Conservation (phyloP, 2,113 vertebrate species). For the Rhipidura dahli region DNA sequence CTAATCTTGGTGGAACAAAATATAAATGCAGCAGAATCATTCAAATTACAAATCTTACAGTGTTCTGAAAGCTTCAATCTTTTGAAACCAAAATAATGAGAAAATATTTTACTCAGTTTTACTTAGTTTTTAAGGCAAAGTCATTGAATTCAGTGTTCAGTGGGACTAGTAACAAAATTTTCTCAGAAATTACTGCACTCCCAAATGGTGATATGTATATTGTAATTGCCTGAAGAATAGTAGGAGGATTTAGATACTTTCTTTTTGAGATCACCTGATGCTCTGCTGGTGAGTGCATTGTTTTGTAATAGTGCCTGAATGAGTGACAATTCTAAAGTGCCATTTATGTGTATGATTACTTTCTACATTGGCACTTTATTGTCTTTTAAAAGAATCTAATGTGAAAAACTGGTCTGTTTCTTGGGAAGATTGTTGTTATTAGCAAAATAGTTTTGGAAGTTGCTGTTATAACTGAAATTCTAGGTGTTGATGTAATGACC, state of each 20-base stretch:
- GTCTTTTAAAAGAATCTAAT: background rate
- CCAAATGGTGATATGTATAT: background rate
- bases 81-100: background rate
- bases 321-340: background rate
- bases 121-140: background rate
- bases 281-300: background rate
- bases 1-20: background rate
- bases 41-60: background rate
- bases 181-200: background rate
- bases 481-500: background rate
- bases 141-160: background rate
- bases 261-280: background rate
- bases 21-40: background rate
- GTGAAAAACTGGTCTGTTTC: background rate
- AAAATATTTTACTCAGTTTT: background rate
- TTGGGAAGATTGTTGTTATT: background rate
- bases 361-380: background rate
- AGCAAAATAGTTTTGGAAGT: background rate
- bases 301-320: background rate
- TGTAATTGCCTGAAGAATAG: background rate
- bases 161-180: background rate
- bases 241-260: background rate
- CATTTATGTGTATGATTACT: background rate
- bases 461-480: background rate
- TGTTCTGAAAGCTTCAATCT: background rate